A percentile compares a stretch with the other conserved stretches of the same genome.
phyloP scores from a whole-genome alignment of 2,888 invertebrate genomes.

The Tenodera sinensis region DNA sequence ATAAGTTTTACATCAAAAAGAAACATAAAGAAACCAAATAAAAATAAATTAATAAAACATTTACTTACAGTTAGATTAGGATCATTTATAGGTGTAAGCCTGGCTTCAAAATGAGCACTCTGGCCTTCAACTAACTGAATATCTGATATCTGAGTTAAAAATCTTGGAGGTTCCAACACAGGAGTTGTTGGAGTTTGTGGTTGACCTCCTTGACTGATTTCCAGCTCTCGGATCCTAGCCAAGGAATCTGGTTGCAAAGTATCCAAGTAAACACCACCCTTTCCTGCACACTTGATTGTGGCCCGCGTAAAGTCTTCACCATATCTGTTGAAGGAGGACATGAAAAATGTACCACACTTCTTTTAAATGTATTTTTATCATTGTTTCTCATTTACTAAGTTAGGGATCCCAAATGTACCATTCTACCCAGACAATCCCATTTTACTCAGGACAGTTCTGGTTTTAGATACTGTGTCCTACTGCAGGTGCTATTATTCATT shows the following conservation, averaged over 20 bases:
- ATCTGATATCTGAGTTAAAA: slow-evolving; percentile 81
- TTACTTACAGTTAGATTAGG: slow-evolving; percentile 73
- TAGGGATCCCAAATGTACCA: too few species aligned
- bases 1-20: background rate
- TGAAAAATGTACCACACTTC: background rate
- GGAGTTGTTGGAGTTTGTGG: slow-evolving; percentile 55
- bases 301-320: slow-evolving; percentile 86
- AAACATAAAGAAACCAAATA: background rate
- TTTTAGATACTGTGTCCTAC: too few species aligned
- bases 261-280: slow-evolving; percentile 79
- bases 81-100: slow-evolving; percentile 89
- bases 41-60: background rate
- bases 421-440: too few species aligned
- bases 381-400: too few species aligned
- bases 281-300: slow-evolving; percentile 78
- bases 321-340: slow-evolving; percentile 45
- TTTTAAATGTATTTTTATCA: background rate
- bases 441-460: too few species aligned
- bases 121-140: slow-evolving; percentile 90
- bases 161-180: slow-evolving; percentile 80
- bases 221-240: slow-evolving; percentile 81
- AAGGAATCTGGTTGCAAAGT: slow-evolving; percentile 88
- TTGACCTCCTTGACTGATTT: slow-evolving; percentile 63
- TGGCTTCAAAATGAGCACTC: slow-evolving; percentile 90
- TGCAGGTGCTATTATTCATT: too few species aligned